These are phyloP conservation scores for Bufo bufo DNA, from an alignment of 2,113 vertebrate genomes.

Conservation along the genomic window DNA sequence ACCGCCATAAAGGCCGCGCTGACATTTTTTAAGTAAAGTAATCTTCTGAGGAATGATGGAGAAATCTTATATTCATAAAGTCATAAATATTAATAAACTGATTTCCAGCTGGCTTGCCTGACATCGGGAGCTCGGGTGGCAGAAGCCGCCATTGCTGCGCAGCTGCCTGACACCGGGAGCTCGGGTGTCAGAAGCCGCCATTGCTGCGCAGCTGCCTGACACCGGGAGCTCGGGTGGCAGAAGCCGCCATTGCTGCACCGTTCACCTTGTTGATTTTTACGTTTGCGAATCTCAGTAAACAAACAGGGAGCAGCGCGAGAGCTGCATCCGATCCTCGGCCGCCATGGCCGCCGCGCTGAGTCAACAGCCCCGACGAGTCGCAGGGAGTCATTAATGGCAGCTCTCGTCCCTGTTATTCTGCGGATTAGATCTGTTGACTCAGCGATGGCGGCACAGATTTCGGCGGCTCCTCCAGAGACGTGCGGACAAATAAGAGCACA, in stretches of 20 bases:
- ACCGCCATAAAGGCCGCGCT: background rate
- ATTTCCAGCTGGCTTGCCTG: too few relatives aligned
- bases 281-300: background rate
- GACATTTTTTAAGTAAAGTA: background rate
- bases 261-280: too few relatives aligned
- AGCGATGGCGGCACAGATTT: background rate
- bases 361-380: background rate
- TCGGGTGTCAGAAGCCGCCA: background rate
- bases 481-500: conserved; percentile 37
- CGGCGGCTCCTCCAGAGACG: background rate
- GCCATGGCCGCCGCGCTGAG: background rate
- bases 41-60: background rate
- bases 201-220: too few relatives aligned
- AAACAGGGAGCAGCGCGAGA: background rate
- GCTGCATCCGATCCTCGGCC: too few relatives aligned
- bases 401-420: background rate
- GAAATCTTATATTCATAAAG: background rate
- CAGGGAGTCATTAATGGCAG: conserved; percentile 34
- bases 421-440: conserved; percentile 31
- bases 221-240: too few relatives aligned
- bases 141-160: background rate
- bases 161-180: background rate
- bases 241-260: too few relatives aligned
- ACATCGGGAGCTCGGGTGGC: too few relatives aligned
- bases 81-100: conserved; percentile 2